A percentile compares a stretch with the other conserved stretches of the same genome.
These are phyloP conservation scores for Artemia sp. DNA, from an alignment of 2,888 invertebrate genomes.

Conservation along the genomic window DNA sequence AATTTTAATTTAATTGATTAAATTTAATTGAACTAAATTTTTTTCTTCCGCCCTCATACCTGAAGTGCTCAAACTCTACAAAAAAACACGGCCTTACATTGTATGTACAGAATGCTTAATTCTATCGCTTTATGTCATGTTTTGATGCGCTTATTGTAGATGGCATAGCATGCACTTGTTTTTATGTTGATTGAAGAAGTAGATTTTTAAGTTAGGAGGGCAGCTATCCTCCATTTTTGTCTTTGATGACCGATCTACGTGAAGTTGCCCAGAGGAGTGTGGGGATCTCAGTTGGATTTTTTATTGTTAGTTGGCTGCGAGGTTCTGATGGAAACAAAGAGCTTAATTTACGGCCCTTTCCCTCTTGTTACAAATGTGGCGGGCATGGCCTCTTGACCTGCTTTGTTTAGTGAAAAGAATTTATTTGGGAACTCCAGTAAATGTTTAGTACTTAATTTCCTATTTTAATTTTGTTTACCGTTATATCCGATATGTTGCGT, in stretches of 20 bases:
- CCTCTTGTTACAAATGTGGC: too few relatives aligned
- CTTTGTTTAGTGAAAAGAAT: too few relatives aligned
- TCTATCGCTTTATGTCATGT: too few relatives aligned
- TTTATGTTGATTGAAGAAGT: too few relatives aligned
- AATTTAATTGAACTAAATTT: not conserved
- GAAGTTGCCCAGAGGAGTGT: not conserved
- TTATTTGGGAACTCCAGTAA: too few relatives aligned
- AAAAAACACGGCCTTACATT: slow-evolving; percentile 11
- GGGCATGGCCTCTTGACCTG: too few relatives aligned
- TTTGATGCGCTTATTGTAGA: too few relatives aligned
- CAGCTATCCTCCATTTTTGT: not conserved
- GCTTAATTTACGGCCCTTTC: too few relatives aligned
- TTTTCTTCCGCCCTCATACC: slow-evolving; percentile 10
- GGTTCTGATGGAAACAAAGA: too few relatives aligned
- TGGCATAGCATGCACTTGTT: too few relatives aligned
- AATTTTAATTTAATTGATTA: too few relatives aligned
- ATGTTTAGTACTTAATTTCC: slow-evolving; percentile 7
- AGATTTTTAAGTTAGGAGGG: not conserved
- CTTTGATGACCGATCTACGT: slow-evolving; percentile 9
- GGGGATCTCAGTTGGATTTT: slow-evolving; percentile 13
- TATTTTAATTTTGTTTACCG: slow-evolving; percentile 15
- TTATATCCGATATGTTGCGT: slow-evolving; percentile 13
- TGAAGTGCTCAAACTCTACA: slow-evolving; percentile 14
- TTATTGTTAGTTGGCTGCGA: not conserved
- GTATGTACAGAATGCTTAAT: not conserved